These are phyloP conservation scores for Toxotes lorentzi DNA, from an alignment of 2,797 vertebrate species.

Conservation along the genomic window DNA sequence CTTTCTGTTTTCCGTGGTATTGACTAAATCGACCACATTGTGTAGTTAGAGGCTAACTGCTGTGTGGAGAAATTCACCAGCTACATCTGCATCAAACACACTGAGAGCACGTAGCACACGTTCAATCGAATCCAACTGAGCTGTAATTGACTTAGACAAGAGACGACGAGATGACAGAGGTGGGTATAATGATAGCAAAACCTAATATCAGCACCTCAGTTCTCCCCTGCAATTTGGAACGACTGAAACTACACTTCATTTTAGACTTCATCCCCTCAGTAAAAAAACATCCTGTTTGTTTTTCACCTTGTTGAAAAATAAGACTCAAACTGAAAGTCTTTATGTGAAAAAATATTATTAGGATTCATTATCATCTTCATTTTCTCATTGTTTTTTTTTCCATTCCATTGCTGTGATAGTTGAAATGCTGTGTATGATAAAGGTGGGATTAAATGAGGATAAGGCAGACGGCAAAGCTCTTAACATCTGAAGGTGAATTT, in stretches of 20 bases:
- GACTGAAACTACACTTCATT: slow-evolving; percentile 52
- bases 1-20: slow-evolving; percentile 43
- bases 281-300: slow-evolving; percentile 18
- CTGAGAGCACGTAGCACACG: slow-evolving; percentile 19
- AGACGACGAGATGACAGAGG: slow-evolving; percentile 38
- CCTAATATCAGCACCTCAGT: slow-evolving; percentile 28
- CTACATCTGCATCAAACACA: slow-evolving; percentile 26
- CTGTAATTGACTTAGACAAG: slow-evolving; percentile 41
- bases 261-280: slow-evolving; percentile 12
- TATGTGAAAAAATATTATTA: slow-evolving; percentile 4
- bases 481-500: background rate
- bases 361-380: slow-evolving; percentile 11
- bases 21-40: slow-evolving; percentile 43
- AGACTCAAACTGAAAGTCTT: background rate
- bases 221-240: slow-evolving; percentile 39
- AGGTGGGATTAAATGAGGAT: slow-evolving; percentile 4
- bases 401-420: background rate
- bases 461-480: background rate
- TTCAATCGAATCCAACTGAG: slow-evolving; percentile 36
- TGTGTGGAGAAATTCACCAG: slow-evolving; percentile 19
- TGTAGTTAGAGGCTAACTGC: slow-evolving; percentile 23
- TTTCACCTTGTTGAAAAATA: slow-evolving; percentile 10
- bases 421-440: background rate
- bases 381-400: slow-evolving; percentile 4
- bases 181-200: slow-evolving; percentile 31